These are phyloP conservation scores for Toxotes chatareus DNA, from an alignment of 2,113 vertebrate species.

Conservation along the genomic window DNA sequence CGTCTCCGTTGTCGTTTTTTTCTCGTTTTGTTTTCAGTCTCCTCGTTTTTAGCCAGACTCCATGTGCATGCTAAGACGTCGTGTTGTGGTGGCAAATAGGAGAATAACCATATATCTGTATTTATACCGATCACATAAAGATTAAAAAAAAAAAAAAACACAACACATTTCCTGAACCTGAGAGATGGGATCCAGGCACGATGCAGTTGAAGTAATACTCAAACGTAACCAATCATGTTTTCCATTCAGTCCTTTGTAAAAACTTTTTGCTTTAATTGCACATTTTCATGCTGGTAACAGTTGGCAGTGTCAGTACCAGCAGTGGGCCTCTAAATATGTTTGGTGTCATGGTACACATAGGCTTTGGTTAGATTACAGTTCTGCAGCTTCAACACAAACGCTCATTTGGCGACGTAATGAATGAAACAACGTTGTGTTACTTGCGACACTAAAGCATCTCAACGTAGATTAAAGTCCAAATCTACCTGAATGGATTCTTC, in stretches of 20 bases:
- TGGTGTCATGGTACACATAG: background rate
- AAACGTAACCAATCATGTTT: slow-evolving; percentile 9
- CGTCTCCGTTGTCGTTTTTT: background rate
- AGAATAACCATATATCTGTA: slow-evolving; percentile 68
- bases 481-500: slow-evolving; percentile 19
- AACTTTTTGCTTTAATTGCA: slow-evolving; percentile 56
- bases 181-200: slow-evolving; percentile 39
- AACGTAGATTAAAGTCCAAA: slow-evolving; percentile 5
- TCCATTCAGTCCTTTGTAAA: background rate
- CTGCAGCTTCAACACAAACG: background rate
- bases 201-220: slow-evolving; percentile 22
- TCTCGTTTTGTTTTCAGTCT: background rate
- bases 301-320: slow-evolving; percentile 31
- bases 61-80: slow-evolving; percentile 42
- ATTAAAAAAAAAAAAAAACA: background rate
- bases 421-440: slow-evolving; percentile 16
- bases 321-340: slow-evolving; percentile 19
- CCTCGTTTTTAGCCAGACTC: slow-evolving; percentile 16
- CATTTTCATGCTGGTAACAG: slow-evolving; percentile 27
- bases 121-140: slow-evolving; percentile 9
- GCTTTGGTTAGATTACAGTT: background rate
- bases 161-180: slow-evolving; percentile 8
- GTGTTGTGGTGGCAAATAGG: slow-evolving; percentile 57
- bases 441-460: slow-evolving; percentile 27
- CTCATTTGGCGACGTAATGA: slow-evolving; percentile 4